phyloP scores from a whole-genome alignment of 2,888 invertebrate species.

The Hydropsyche betteni region DNA sequence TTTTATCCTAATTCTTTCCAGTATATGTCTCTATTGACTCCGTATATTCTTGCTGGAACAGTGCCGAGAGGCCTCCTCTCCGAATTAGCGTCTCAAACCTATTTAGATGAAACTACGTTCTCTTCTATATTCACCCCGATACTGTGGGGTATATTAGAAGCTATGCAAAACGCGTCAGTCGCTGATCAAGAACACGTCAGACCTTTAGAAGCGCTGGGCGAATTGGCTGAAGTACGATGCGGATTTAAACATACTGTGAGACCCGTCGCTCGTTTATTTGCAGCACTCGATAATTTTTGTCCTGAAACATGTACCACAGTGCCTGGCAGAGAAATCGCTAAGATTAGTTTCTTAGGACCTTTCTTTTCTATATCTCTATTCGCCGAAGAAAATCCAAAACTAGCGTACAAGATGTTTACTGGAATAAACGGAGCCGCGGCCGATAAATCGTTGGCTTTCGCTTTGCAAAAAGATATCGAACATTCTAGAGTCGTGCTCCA shows the following conservation, averaged over 20 bases:
- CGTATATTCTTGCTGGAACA: slow-evolving; percentile 74
- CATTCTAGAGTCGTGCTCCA: slow-evolving; percentile 80
- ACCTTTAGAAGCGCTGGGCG: slow-evolving; percentile 78
- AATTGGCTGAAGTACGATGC: slow-evolving; percentile 82
- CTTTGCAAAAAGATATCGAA: slow-evolving; percentile 82
- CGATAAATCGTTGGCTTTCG: slow-evolving; percentile 74
- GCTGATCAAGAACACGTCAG: slow-evolving; percentile 73
- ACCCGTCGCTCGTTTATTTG: slow-evolving; percentile 78
- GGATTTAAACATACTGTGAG: slow-evolving; percentile 72
- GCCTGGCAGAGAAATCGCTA: slow-evolving; percentile 85
- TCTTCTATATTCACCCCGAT: slow-evolving; percentile 71
- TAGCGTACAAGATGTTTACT: slow-evolving; percentile 76
- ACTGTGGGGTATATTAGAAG: slow-evolving; percentile 74
- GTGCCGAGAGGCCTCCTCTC: slow-evolving; percentile 80
- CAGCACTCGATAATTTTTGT: slow-evolving; percentile 75
- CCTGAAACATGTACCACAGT: slow-evolving; percentile 79
- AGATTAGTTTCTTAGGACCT: slow-evolving; percentile 88
- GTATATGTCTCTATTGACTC: slow-evolving; percentile 72
- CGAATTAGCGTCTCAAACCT: slow-evolving; percentile 71
- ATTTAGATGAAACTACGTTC: slow-evolving; percentile 69
- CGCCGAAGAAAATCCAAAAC: slow-evolving; percentile 90
- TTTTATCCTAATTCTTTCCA: slow-evolving; percentile 60
- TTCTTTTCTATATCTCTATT: slow-evolving; percentile 92
- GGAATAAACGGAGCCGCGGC: slow-evolving; percentile 67
- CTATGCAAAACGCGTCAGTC: slow-evolving; percentile 74